phyloP scores from a whole-genome alignment of 1,140 invertebrate species.

The Bicyclus anynana region DNA sequence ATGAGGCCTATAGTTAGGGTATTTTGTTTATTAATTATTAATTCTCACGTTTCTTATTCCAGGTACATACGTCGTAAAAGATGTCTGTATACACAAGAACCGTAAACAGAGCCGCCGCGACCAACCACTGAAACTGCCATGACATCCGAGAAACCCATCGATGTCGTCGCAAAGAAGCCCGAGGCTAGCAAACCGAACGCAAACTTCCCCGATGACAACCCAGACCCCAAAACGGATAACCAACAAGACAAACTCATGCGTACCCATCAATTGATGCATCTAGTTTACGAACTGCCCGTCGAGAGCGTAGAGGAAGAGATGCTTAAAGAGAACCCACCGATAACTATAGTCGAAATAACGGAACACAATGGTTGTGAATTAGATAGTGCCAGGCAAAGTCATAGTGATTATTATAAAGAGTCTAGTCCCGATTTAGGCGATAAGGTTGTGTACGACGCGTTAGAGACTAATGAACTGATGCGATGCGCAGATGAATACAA shows the following conservation, averaged over 20 bases:
- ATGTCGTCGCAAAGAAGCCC: slow-evolving; percentile 55
- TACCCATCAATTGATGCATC: slow-evolving; percentile 71
- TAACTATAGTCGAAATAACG: slow-evolving; percentile 65
- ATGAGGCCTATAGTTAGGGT: too few species aligned
- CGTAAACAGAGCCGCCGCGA: slow-evolving; percentile 12
- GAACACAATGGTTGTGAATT: slow-evolving; percentile 70
- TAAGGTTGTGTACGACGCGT: slow-evolving; percentile 60
- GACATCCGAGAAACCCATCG: slow-evolving; percentile 67
- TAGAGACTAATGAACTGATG: slow-evolving; percentile 55
- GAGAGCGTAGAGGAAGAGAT: slow-evolving; percentile 55
- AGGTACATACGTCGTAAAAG: slow-evolving; percentile 36
- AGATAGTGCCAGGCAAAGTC: slow-evolving; percentile 44
- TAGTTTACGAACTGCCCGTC: slow-evolving; percentile 70
- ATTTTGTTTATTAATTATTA: not conserved
- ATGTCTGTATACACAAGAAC: slow-evolving; percentile 26
- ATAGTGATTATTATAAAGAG: slow-evolving; percentile 55
- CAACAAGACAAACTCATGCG: slow-evolving; percentile 43
- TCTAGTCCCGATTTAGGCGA: slow-evolving; percentile 56
- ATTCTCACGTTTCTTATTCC: slow-evolving; percentile 14
- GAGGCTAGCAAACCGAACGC: slow-evolving; percentile 52
- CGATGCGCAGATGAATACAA: slow-evolving; percentile 56
- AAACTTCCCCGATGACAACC: slow-evolving; percentile 41
- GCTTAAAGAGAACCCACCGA: slow-evolving; percentile 68
- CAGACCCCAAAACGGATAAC: slow-evolving; percentile 43
- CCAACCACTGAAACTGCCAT: slow-evolving; percentile 39